Conservation (phyloP, 2,888 invertebrate genomes). For the Caenorhabditis sulstoni region DNA sequence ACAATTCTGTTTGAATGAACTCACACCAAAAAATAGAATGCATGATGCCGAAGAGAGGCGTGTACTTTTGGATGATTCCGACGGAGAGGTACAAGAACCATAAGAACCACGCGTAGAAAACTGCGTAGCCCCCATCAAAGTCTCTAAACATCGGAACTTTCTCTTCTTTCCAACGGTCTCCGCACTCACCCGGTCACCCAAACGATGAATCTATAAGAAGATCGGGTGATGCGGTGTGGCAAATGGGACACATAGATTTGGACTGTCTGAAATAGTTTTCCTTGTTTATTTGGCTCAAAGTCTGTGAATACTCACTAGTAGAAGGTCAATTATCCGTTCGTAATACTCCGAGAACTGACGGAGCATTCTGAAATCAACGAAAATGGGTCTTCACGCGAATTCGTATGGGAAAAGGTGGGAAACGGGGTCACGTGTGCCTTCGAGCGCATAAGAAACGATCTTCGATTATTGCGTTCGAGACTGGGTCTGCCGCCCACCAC, state of each 20-base stretch:
- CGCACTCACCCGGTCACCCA: slow-evolving; percentile 5
- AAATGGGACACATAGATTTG: background rate
- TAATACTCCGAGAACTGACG: slow-evolving; percentile 13
- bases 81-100: background rate
- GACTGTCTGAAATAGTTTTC: background rate
- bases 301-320: slow-evolving; percentile 6
- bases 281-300: background rate
- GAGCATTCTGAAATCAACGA: slow-evolving; percentile 25
- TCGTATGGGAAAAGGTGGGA: background rate
- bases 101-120: background rate
- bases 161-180: background rate
- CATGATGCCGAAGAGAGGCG: background rate
- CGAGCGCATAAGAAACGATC: slow-evolving; percentile 1
- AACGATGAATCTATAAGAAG: background rate
- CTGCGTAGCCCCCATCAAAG: slow-evolving; percentile 1
- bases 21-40: background rate
- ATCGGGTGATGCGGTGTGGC: background rate
- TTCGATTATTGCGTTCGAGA: slow-evolving; percentile 16
- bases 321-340: slow-evolving; percentile 4
- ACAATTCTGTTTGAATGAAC: background rate
- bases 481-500: slow-evolving; percentile 8
- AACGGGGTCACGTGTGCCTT: slow-evolving; percentile 1
- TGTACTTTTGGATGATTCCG: slow-evolving; percentile 5
- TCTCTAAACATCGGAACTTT: background rate
- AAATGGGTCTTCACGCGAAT: background rate